These are phyloP conservation scores for Schizopygopsis pylzovi DNA, from an alignment of 2,797 vertebrate species.

Conservation along the genomic window DNA sequence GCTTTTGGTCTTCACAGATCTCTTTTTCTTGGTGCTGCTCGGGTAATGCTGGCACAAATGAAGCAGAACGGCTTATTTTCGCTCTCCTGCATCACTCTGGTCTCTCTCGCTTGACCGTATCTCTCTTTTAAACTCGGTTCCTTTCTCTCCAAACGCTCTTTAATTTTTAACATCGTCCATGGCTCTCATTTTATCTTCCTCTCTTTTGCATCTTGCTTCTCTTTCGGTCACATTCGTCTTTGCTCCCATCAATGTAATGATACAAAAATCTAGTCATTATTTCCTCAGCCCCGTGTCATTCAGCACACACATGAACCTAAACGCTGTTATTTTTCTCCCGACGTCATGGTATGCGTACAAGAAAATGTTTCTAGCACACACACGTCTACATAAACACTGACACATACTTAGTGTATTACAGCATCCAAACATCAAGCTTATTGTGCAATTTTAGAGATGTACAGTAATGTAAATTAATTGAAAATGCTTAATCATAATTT, in stretches of 20 bases:
- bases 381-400: background rate
- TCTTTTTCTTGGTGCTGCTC: slow-evolving; percentile 29
- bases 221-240: background rate
- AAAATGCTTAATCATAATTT: no score
- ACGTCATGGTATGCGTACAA: background rate
- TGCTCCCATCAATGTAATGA: background rate
- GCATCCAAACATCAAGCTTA: background rate
- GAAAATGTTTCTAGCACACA: background rate
- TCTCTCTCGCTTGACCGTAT: background rate
- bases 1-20: slow-evolving; percentile 29
- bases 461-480: no score
- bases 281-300: background rate
- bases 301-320: background rate
- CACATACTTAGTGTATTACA: background rate
- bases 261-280: background rate
- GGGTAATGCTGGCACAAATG: slow-evolving; percentile 75
- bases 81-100: slow-evolving; percentile 59
- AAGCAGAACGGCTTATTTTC: slow-evolving; percentile 71
- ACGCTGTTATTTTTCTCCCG: background rate
- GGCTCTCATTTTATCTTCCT: background rate
- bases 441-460: background rate
- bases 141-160: slow-evolving; percentile 1
- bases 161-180: slow-evolving; percentile 56
- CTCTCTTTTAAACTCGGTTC: slow-evolving; percentile 15
- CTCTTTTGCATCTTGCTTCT: slow-evolving; percentile 59